phyloP scores from a whole-genome alignment of 2,113 vertebrate genomes.

The Chlorodrepanis virens region DNA sequence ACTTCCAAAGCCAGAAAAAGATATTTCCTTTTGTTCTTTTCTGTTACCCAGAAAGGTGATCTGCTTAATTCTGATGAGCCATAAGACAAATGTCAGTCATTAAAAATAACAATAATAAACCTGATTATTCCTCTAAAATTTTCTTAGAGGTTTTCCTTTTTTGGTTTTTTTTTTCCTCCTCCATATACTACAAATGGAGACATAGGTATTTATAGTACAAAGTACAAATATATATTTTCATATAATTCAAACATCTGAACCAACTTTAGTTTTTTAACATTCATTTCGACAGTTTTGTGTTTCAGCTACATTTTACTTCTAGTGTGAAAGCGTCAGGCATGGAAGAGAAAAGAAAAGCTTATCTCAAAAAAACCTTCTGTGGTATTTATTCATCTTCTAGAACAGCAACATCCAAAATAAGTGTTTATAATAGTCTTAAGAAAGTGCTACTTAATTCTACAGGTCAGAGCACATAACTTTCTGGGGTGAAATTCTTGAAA shows the following conservation, averaged over 20 bases:
- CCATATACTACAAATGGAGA: not conserved
- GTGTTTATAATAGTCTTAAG: not conserved
- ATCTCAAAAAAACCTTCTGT: conserved; percentile 39
- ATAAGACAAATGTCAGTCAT: not conserved
- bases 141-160: not conserved
- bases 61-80: not conserved
- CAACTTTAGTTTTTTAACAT: not conserved
- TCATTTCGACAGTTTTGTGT: not conserved
- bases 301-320: not conserved
- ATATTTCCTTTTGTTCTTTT: not conserved
- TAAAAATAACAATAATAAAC: not conserved
- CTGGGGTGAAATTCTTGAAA: not conserved
- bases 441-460: not conserved
- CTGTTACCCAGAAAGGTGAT: not conserved
- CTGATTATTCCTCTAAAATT: not conserved
- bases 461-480: not conserved
- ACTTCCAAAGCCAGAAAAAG: not conserved
- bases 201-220: not conserved
- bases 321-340: not conserved
- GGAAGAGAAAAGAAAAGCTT: conserved; percentile 4
- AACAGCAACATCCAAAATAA: not conserved
- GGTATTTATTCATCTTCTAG: conserved; percentile 16
- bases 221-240: not conserved
- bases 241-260: not conserved
- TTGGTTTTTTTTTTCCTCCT: not conserved